phyloP scores from a whole-genome alignment of 1,140 invertebrate species.

The Latrodectus geometricus region DNA sequence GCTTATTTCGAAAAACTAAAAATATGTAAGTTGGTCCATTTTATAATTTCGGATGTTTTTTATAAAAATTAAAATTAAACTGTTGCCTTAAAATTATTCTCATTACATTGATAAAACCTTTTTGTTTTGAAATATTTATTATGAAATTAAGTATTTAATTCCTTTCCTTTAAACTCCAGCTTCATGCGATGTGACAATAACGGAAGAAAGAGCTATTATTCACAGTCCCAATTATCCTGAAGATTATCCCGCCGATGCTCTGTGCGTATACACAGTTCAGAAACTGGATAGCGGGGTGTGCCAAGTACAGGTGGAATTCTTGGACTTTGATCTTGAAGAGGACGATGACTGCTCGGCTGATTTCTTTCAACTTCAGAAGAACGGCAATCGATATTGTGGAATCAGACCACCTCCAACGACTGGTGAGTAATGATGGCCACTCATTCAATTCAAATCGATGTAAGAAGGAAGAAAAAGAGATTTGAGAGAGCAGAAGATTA shows the following conservation, averaged over 20 bases:
- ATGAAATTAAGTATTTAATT: too few relatives aligned
- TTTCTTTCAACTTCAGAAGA: conserved; percentile 62
- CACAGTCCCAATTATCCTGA: conserved; percentile 60
- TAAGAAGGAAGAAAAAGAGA: too few relatives aligned
- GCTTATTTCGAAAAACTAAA: too few relatives aligned
- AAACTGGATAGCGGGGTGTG: conserved; percentile 56
- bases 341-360: conserved; percentile 53
- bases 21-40: too few relatives aligned
- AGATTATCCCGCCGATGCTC: conserved; percentile 59
- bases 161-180: not conserved
- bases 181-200: conserved; percentile 58
- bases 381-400: conserved; percentile 62
- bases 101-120: too few relatives aligned
- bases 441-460: too few relatives aligned
- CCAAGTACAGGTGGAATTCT: conserved; percentile 60
- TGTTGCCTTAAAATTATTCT: too few relatives aligned
- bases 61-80: too few relatives aligned
- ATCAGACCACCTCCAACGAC: conserved; percentile 4
- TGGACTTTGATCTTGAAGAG: conserved; percentile 63
- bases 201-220: conserved; percentile 45
- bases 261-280: conserved; percentile 60
- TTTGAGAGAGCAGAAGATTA: too few relatives aligned
- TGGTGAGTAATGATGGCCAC: conserved; percentile 1
- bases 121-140: too few relatives aligned
- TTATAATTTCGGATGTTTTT: too few relatives aligned